Evolutionary conservation across 2,797 vertebrate species (phyloP), one percentile per base, ranked within the genome.

Genomic region (Limnodromus scolopaceus): DNA sequence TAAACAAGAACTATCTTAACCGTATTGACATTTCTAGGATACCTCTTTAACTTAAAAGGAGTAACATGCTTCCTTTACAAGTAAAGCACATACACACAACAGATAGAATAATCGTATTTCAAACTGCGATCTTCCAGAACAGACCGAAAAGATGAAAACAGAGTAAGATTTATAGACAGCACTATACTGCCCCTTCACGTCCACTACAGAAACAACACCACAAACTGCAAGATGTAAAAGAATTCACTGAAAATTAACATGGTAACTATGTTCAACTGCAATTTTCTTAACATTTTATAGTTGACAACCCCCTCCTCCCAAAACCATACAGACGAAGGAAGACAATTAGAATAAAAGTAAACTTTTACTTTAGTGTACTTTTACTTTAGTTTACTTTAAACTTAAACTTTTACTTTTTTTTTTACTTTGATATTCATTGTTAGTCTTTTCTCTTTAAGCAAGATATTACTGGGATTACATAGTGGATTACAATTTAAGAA

Each of bases 131-230:
- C 64, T 93, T 92, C 25, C 46, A 77, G 38, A 92, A 48, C 34
- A 83, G 36, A 72, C 7, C 75, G 66, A 92, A 82, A 84, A 74
- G 43, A 89, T 70, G 16, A 89, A 89, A 84, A 76, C 20, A 48
- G 57, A 61, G 19, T 8, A 55, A 82, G 53, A 84, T 75, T 82
- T 94, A 95, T 87, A 89, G 48, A 91, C 76, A 97, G 97, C 95
- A 93, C 96, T 89, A 96, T 91, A 98, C 96, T 98, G 98, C 98
- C 98, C 97, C 98, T 98, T 88, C 87, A 94, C 2, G 98, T 97
- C 96, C 94, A 93, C 45, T 84, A 61, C 43, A 65, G 92, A 97
- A 98, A 97, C 92, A 97, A 89, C 98, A 98, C 9, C 57, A 89
- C 57, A 55, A 84, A 64, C 65, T 87, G 28, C 38, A 38, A 13